Base-by-base conservation (phyloP, 2,888 invertebrate genomes). In the Danaus chrysippus region DNA sequence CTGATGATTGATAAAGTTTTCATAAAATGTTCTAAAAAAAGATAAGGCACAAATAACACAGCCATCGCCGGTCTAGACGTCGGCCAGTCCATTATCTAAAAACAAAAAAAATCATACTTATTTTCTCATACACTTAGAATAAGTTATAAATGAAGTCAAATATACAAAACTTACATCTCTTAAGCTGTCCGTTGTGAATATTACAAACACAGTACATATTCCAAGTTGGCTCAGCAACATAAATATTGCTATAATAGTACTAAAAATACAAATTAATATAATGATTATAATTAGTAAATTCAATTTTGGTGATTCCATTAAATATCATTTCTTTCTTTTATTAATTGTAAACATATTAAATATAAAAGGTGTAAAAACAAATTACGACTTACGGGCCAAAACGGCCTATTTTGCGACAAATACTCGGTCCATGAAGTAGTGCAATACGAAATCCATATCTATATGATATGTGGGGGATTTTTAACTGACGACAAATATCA, bases 201-300 rank as follows among this genome's bases (percentile, higher is more conserved):
- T 75, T 0, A 86, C 79, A 59, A 76, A 81, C 2, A 84, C 84
- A 0, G 81, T 75, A 64, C 86, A 84, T 63, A 83, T 83, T 44
- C 81, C 84, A 23, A 86, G 61, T 64, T 86, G 86, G 55, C 79
- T 84, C 44, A 81, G 10, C n/a, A 85, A 44, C 86, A 86, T 84
- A 54, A 82, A 80, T 1, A 71, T 67, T 0, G 81, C 77, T 54
- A 86, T 77, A 12, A 84, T 73, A 5, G 63, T 46, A 13, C 86
- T 86, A 81, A 17, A 77, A 57, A 53, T 53, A 43, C 44, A 56
- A 46, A 43, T n/a, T 10, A 42, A 44, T 10, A 5, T 34, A 43
- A 10, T 10, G 17, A 53, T 19, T 23, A 34, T 34, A 34, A 34
- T 34, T 34, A 34, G 3, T 34, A 34, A 34, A 34, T 34, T 34